Base-by-base conservation (phyloP, 2,888 invertebrate species). In the Drosophila stalkeri region DNA sequence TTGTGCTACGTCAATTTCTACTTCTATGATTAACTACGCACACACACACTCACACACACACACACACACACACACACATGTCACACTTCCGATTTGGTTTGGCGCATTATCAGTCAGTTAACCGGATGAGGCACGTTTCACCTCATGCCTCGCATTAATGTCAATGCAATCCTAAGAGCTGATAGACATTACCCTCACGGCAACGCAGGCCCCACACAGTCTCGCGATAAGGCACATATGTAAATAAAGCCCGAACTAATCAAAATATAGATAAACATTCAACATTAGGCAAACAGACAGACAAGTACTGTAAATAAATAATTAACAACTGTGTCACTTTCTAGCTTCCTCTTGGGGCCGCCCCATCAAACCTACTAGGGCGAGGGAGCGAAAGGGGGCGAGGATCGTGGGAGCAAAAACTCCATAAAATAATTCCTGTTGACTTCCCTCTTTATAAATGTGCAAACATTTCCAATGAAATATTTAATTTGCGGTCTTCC, bases 21-120 rank as follows among this genome's bases (percentile, higher is more conserved):
- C 39, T 59, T 65, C 60, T 71, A 72, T 89, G 84, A 86, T 86
- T 81, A 84, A 84, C 82, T 73, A 71, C 56, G 64, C 80, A 64
- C 61, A 52, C 82, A 87, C 72, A 64, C 61, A 52, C 82, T 85
- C 72, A 71, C 56, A 63, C 80, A 62, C 61, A 52, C 82, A 87
- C 72, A 68, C 79, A 51, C 64, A 43, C 57, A 54, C 46, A 75
- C 71, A 76, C 63, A 44, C 61, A 66, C 61, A 72, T 69, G 80
- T 82, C 70, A 64, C 44, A 72, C 72, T 70, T 81, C 78, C 78
- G 76, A 75, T 78, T 84, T 67, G 72, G 51, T 44, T 44, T 54
- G 47, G 47, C 31, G 63, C 69, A 71, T 86, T 88, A 85, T 85
- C 89, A 75, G 81, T 65, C 88, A 82, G 55, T 71, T 66, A 47